phyloP scores from a whole-genome alignment of 2,797 vertebrate species.

The Limosa lapponica region DNA sequence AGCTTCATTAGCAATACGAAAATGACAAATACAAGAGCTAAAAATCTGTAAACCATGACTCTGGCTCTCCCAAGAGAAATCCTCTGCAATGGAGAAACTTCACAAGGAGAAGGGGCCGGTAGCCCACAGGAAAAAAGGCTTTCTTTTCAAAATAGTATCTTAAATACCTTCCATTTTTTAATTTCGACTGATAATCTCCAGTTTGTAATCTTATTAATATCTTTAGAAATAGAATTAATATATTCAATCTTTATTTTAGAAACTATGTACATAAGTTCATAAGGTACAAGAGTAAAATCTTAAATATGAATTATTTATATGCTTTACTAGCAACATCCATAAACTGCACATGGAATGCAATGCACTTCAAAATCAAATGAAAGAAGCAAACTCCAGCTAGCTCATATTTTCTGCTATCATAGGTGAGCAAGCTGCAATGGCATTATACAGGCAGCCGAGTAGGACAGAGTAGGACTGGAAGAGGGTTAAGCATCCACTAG shows the following conservation, averaged over 20 bases:
- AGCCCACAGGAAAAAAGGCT: background rate
- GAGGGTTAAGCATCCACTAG: background rate
- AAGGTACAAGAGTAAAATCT: background rate
- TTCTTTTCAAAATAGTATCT: background rate
- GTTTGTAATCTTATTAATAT: background rate
- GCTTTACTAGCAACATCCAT: background rate
- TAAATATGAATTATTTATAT: background rate
- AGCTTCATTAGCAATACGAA: background rate
- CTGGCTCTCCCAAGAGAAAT: background rate
- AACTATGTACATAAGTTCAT: background rate
- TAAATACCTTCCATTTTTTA: background rate
- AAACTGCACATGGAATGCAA: background rate
- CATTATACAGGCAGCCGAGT: background rate
- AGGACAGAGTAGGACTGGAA: background rate
- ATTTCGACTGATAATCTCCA: background rate
- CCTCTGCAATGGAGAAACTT: background rate
- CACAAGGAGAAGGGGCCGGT: background rate
- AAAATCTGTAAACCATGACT: background rate
- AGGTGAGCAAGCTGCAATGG: background rate
- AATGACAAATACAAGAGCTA: background rate
- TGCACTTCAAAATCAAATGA: background rate
- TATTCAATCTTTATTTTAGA: background rate
- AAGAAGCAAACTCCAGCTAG: background rate
- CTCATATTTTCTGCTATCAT: background rate
- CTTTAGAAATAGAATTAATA: background rate